Conservation (phyloP, 2,113 vertebrate genomes). For the Pseudopodoces humilis region DNA sequence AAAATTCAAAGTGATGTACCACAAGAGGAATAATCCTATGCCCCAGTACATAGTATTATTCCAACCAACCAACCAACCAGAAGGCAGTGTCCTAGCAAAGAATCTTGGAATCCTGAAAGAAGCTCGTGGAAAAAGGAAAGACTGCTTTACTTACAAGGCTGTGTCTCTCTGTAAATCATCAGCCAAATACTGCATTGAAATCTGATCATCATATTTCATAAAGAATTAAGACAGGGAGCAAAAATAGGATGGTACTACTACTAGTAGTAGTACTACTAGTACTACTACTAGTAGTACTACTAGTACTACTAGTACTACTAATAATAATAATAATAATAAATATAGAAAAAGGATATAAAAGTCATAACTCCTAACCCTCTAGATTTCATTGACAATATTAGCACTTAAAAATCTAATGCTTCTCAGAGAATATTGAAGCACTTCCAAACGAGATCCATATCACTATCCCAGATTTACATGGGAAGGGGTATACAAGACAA, state of each 20-base stretch:
- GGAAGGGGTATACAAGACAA: not conserved
- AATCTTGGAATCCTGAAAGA: not conserved
- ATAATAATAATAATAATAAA: not conserved
- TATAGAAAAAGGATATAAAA: not conserved
- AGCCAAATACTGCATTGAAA: not conserved
- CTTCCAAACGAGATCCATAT: not conserved
- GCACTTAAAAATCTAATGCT: not conserved
- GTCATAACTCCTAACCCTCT: not conserved
- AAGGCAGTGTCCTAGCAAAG: not conserved
- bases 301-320: no score
- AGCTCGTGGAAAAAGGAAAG: not conserved
- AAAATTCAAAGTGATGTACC: not conserved
- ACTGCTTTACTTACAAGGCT: not conserved
- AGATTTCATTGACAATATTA: not conserved
- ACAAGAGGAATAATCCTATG: not conserved
- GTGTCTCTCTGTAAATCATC: not conserved
- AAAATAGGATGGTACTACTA: not conserved
- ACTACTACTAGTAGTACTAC: not conserved
- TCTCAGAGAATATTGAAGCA: not conserved
- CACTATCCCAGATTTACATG: not conserved
- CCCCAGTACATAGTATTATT: not conserved
- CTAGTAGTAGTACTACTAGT: no score
- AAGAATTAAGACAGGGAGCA: not conserved
- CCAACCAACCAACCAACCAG: not conserved
- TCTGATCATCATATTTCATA: not conserved